Evolutionary conservation across 2,888 invertebrate species (phyloP), one percentile per base, ranked within the genome.

Genomic region (Anthrax anthrax): DNA sequence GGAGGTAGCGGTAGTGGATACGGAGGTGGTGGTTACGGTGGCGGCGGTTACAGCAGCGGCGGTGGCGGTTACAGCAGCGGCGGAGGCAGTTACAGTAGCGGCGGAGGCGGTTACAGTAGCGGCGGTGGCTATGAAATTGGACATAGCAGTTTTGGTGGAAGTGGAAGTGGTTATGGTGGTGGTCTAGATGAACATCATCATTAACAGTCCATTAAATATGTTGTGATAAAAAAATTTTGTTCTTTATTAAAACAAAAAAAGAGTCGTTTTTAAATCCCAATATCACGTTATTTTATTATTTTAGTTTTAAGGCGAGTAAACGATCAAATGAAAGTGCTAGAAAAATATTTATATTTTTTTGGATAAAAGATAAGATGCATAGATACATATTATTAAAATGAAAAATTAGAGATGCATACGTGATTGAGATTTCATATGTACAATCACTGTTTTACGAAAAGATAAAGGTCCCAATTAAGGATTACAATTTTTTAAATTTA

Each of bases 181-280:
- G 10, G 37, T 40, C 37, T 43, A 42, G 27, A 43, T 51, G 4
- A 46, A 39, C 52, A 50, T 39, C 60, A 61, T 48, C 64, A 63
- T 58, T 62, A 64, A 59, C 60, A 53, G 51, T 62, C 58, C n/a
- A n/a, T n/a, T n/a, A n/a, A n/a, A n/a, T 60, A 37, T 44, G 39
- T 50, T 50, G 50, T 50, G 50, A 50, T 50, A 50, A 44, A 43
- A 47, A 37, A 32, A 32, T 47, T 46, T 42, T n/a, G n/a, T n/a
- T n/a, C n/a, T n/a, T n/a, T n/a, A n/a, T n/a, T n/a, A n/a, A n/a
- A n/a, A n/a, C n/a, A n/a, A n/a, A n/a, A n/a, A 18, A 32, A 47
- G 16, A 9, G 18, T 29, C 23, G 42, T 27, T 27, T 27, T n/a
- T n/a, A n/a, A n/a, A n/a, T n/a, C n/a, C n/a, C n/a, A n/a, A n/a